Conservation (phyloP, 2,113 vertebrate species). For the Grammomys dolichurus region DNA sequence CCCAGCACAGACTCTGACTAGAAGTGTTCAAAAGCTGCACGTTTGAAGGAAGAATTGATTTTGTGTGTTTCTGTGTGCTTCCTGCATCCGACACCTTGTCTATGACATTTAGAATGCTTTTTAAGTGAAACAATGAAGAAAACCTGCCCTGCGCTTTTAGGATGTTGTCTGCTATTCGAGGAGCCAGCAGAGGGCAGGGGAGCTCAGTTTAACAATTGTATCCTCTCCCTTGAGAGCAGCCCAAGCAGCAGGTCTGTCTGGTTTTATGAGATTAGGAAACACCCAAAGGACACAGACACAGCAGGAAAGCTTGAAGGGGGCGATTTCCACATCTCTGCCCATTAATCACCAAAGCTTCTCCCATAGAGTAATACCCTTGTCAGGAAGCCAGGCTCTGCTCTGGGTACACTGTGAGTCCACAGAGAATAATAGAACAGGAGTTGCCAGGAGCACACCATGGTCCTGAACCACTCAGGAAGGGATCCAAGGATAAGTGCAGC, state of each 20-base stretch:
- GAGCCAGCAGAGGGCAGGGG: constrained; percentile 72
- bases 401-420: fast-evolving
- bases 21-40: background rate
- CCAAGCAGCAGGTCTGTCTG: background rate
- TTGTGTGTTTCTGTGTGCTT: background rate
- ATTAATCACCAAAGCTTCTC: background rate
- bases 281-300: background rate
- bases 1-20: background rate
- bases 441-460: fast-evolving
- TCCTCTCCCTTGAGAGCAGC: background rate
- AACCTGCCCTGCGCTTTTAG: background rate
- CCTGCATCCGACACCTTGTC: background rate
- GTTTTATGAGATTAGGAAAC: background rate
- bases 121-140: background rate
- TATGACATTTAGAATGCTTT: background rate
- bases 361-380: background rate
- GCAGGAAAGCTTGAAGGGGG: background rate
- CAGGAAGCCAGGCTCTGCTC: background rate
- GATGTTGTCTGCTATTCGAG: background rate
- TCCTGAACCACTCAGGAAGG: background rate
- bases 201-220: constrained; percentile 8
- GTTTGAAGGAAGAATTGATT: background rate
- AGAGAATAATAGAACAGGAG: background rate
- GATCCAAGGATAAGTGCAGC: background rate
- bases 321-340: background rate